Percentiles rank a stretch among this genome's conserved stretches.
Evolutionary conservation across 2,888 invertebrate genomes (phyloP).

Genomic region (Brachynemurus nebulosus): DNA sequence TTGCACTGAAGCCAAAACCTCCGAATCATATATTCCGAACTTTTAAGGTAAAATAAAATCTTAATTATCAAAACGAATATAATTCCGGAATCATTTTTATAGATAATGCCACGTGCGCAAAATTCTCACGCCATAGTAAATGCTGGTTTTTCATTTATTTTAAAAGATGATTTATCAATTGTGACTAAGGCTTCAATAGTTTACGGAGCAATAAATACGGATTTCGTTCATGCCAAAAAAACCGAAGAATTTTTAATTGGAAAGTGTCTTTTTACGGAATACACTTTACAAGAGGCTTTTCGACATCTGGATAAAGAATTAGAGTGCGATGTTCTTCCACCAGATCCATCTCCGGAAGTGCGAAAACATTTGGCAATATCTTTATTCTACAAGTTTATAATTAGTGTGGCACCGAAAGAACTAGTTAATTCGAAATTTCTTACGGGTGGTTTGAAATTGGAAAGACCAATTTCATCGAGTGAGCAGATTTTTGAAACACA

Average conservation of each 20-base stretch:
- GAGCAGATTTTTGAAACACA: constrained; percentile 57
- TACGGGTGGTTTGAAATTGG: constrained; percentile 43
- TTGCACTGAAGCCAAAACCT: constrained; percentile 35
- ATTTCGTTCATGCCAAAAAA: constrained; percentile 36
- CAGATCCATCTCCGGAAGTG: constrained; percentile 54
- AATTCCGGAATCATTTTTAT: constrained; percentile 13
- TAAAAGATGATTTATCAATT: constrained; percentile 31
- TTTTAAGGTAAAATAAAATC: constrained; percentile 23
- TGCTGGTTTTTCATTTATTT: constrained; percentile 48
- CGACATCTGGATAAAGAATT: constrained; percentile 42
- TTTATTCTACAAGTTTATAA: constrained; percentile 64
- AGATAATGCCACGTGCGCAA: constrained; percentile 60
- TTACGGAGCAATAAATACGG: constrained; percentile 47
- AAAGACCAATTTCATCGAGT: constrained; percentile 50
- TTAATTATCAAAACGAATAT: neutral
- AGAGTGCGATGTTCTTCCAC: constrained; percentile 45
- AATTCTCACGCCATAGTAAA: constrained; percentile 65
- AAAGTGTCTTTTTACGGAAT: constrained; percentile 29
- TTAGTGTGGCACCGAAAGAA: constrained; percentile 39
- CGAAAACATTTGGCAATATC: constrained; percentile 55
- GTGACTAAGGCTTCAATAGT: constrained; percentile 41
- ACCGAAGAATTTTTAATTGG: constrained; percentile 35
- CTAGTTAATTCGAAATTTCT: constrained; percentile 33
- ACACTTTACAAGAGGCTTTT: constrained; percentile 32
- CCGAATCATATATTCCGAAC: constrained; percentile 25